Conservation (phyloP, 2,888 invertebrate species). For the Pheosia gnoma region DNA sequence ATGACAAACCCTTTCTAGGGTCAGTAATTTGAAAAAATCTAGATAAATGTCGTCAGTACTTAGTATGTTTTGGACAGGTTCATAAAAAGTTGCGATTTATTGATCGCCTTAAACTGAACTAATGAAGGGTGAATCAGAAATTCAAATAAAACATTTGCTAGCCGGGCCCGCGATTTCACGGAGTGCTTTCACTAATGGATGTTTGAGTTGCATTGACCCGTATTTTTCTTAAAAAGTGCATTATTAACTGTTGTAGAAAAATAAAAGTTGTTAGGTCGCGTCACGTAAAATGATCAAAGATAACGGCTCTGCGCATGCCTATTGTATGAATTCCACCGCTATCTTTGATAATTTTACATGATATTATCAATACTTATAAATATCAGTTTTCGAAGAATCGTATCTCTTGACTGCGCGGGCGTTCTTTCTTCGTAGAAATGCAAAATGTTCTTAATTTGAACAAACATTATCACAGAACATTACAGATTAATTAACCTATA, state of each 20-base stretch:
- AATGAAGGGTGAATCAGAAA: background rate
- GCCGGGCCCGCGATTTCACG: background rate
- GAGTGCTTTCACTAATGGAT: background rate
- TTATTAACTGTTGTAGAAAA: background rate
- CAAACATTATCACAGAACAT: too few species aligned
- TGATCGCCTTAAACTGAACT: background rate
- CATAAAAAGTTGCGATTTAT: conserved; percentile 20
- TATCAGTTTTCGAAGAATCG: too few species aligned
- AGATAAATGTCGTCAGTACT: too few species aligned
- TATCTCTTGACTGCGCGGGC: too few species aligned
- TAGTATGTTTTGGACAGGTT: conserved; percentile 19
- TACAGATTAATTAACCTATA: too few species aligned
- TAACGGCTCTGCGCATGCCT: too few species aligned
- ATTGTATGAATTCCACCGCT: too few species aligned
- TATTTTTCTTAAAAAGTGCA: background rate
- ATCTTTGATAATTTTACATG: too few species aligned
- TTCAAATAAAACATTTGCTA: background rate
- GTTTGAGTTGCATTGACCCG: background rate
- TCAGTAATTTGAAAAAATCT: conserved; percentile 12
- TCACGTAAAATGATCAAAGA: too few species aligned
- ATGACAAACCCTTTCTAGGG: background rate
- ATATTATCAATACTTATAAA: too few species aligned
- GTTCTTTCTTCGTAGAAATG: too few species aligned
- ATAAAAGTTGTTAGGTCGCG: background rate
- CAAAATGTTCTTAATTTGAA: too few species aligned